phyloP scores from a whole-genome alignment of 1,140 invertebrate species.

The Oreohelix idahoensis region DNA sequence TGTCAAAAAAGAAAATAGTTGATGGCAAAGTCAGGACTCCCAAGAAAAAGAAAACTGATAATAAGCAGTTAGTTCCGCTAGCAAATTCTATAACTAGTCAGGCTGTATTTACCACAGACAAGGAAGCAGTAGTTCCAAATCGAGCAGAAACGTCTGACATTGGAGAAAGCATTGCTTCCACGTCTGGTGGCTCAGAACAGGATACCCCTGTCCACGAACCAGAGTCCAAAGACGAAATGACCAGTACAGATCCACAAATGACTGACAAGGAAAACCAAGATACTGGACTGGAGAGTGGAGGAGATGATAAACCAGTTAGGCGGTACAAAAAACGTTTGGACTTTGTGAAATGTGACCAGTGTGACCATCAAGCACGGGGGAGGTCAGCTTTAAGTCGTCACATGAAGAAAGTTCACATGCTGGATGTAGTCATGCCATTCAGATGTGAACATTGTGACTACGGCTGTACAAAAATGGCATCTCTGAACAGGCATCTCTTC shows the following conservation, averaged over 20 bases:
- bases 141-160: conserved; percentile 40
- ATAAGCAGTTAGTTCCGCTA: background rate
- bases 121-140: background rate
- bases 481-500: conserved; percentile 58
- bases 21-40: background rate
- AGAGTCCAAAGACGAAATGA: conserved; percentile 31
- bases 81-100: background rate
- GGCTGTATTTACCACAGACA: background rate
- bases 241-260: background rate
- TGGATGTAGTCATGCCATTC: conserved; percentile 44
- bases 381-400: conserved; percentile 49
- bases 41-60: background rate
- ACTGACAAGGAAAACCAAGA: conserved; percentile 35
- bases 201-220: conserved; percentile 29
- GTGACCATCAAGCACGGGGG: conserved; percentile 43
- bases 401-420: conserved; percentile 48
- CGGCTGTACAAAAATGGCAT: conserved; percentile 54
- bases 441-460: conserved; percentile 61
- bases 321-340: conserved; percentile 46
- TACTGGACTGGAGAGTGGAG: conserved; percentile 39
- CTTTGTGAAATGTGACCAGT: conserved; percentile 44
- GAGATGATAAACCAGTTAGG: conserved; percentile 40
- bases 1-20: background rate
- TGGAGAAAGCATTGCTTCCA: conserved; percentile 39
- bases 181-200: conserved; percentile 36